Evolutionary conservation across 2,888 invertebrate genomes (phyloP).

Genomic region (Drosophila phalerata): DNA sequence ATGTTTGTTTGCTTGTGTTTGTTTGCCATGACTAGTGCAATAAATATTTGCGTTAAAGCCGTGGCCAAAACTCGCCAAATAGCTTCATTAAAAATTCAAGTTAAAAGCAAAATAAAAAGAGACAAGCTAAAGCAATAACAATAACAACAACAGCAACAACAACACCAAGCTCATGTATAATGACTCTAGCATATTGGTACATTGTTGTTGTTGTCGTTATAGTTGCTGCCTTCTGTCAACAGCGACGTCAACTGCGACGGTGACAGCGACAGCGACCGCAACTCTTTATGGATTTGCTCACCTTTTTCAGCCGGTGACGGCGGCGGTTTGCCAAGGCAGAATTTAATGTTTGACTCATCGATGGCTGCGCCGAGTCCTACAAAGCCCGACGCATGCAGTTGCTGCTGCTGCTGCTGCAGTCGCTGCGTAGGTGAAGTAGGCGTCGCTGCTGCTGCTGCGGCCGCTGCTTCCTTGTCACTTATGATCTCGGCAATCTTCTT

Average conservation of each 20-base stretch:
- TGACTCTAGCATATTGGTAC: slow-evolving; percentile 57
- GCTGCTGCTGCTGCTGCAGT: slow-evolving; percentile 42
- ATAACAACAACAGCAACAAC: slow-evolving; percentile 33
- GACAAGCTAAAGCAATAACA: slow-evolving; percentile 43
- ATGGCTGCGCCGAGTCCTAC: slow-evolving; percentile 76
- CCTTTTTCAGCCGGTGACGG: slow-evolving; percentile 79
- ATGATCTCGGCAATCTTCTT: slow-evolving; percentile 85
- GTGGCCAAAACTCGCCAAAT: slow-evolving; percentile 67
- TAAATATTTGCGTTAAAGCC: slow-evolving; percentile 75
- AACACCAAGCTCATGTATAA: slow-evolving; percentile 44
- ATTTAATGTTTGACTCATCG: slow-evolving; percentile 81
- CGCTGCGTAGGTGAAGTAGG: slow-evolving; percentile 37
- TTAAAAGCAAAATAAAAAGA: slow-evolving; percentile 52
- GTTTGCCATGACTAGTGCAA: slow-evolving; percentile 70
- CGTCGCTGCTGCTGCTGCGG: slow-evolving; percentile 32
- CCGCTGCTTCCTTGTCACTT: slow-evolving; percentile 47
- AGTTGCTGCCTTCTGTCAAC: slow-evolving; percentile 24
- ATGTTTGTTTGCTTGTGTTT: slow-evolving; percentile 39
- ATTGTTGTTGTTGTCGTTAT: slow-evolving; percentile 24
- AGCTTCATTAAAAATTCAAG: slow-evolving; percentile 75
- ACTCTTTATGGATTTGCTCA: slow-evolving; percentile 50
- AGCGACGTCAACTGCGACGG: slow-evolving; percentile 18
- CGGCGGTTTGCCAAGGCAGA: slow-evolving; percentile 78
- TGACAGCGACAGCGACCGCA: slow-evolving; percentile 6
- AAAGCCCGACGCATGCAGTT: slow-evolving; percentile 51